Percentiles rank a stretch among this genome's conserved stretches.
Evolutionary conservation across 2,113 vertebrate genomes (phyloP).

Genomic region (Siphamia tubifer): DNA sequence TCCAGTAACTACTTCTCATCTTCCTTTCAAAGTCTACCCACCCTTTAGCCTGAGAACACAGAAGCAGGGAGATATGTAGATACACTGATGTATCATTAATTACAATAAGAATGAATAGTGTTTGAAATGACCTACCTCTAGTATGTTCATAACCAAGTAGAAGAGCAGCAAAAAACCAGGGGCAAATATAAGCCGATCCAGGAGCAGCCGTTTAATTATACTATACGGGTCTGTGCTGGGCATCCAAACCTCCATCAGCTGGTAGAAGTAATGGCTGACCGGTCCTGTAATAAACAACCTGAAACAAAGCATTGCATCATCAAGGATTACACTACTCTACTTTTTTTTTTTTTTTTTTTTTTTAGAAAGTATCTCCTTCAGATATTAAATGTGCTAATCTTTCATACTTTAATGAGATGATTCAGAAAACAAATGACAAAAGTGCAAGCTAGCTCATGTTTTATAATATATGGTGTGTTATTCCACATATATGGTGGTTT

Average conservation of each 20-base stretch:
- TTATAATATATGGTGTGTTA: too few species aligned
- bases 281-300: conserved; percentile 87
- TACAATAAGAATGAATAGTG: neutral
- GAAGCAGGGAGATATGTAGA: neutral
- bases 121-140: conserved; percentile 80
- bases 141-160: conserved; percentile 83
- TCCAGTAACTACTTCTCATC: conserved; percentile 81
- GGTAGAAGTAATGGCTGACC: conserved; percentile 87
- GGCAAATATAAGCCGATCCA: conserved; percentile 86
- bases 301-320: neutral
- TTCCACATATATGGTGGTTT: too few species aligned
- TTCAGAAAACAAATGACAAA: too few species aligned
- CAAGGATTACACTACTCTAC: too few species aligned
- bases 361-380: too few species aligned
- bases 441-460: too few species aligned
- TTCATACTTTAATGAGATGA: too few species aligned
- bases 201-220: conserved; percentile 81
- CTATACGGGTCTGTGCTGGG: conserved; percentile 79
- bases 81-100: neutral
- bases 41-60: conserved; percentile 77
- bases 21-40: conserved; percentile 70
- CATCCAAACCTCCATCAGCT: conserved; percentile 83
- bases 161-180: conserved; percentile 86
- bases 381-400: too few species aligned
- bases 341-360: too few species aligned